These are phyloP conservation scores for Gymnoscopelus braueri DNA, from an alignment of 2,797 vertebrate genomes.

Conservation along the genomic window DNA sequence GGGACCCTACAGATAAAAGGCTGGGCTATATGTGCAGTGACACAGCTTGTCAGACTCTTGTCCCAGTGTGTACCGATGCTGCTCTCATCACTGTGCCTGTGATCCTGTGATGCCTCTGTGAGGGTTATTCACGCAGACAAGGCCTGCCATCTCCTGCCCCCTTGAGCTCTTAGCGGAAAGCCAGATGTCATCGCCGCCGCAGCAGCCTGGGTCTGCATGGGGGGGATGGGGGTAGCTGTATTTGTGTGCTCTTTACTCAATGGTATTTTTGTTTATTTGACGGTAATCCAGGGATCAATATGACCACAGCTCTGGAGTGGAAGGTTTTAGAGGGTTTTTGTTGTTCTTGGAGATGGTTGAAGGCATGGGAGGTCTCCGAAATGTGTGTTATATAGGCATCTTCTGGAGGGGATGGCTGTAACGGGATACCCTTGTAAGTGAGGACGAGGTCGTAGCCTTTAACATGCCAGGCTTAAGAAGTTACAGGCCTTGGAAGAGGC, in stretches of 20 bases:
- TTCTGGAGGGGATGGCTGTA: constrained; percentile 59
- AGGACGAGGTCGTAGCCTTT: constrained; percentile 76
- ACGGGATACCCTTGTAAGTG: constrained; percentile 77
- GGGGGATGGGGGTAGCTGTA: neutral
- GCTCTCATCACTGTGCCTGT: constrained; percentile 20
- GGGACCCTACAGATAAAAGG: constrained; percentile 20
- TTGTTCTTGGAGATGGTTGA: constrained; percentile 60
- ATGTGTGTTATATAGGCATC: constrained; percentile 44
- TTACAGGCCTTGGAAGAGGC: constrained; percentile 68
- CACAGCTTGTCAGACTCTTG: constrained; percentile 13
- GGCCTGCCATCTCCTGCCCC: constrained; percentile 17
- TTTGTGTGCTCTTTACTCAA: constrained; percentile 14
- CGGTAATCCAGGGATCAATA: constrained; percentile 54
- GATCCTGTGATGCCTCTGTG: constrained; percentile 32
- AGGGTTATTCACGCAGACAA: constrained; percentile 33
- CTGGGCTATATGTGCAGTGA: constrained; percentile 16
- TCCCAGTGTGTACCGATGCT: constrained; percentile 8
- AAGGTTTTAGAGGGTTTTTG: constrained; percentile 51
- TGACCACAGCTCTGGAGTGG: constrained; percentile 36
- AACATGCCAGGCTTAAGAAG: constrained; percentile 78
- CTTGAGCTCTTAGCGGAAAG: constrained; percentile 17
- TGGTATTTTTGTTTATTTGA: constrained; percentile 61
- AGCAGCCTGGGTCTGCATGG: neutral
- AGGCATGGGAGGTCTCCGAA: constrained; percentile 58
- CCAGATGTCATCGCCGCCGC: constrained; percentile 38